Evolutionary conservation across 2,113 vertebrate species (phyloP).

Genomic region (Apodemus sylvaticus): DNA sequence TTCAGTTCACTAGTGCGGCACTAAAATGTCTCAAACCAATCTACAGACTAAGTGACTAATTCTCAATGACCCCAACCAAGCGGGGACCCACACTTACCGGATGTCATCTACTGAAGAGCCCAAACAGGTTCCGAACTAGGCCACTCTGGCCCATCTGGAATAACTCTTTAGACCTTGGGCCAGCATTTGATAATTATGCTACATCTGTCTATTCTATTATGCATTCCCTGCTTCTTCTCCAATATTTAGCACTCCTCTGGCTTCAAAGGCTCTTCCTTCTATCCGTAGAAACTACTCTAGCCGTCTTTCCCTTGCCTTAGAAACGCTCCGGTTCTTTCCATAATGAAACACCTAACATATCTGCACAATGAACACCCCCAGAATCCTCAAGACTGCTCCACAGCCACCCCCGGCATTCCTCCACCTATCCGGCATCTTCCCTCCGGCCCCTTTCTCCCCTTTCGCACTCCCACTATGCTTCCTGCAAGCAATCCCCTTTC

Average conservation of each 20-base stretch:
- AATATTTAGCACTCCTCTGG: slow-evolving; percentile 51
- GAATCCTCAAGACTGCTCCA: slow-evolving; percentile 58
- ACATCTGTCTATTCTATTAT: slow-evolving; percentile 70
- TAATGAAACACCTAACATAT: slow-evolving; percentile 50
- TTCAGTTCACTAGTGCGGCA: slow-evolving; percentile 38
- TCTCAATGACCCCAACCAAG: slow-evolving; percentile 54
- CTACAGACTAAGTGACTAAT: slow-evolving; percentile 14
- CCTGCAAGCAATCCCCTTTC: slow-evolving; percentile 67
- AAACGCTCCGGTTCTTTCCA: slow-evolving; percentile 68
- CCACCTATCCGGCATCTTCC: slow-evolving; percentile 65
- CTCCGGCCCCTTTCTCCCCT: slow-evolving; percentile 26
- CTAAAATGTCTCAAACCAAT: slow-evolving; percentile 53
- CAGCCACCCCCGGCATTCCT: slow-evolving; percentile 58
- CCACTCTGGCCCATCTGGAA: slow-evolving; percentile 73
- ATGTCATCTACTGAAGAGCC: slow-evolving; percentile 72
- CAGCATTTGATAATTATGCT: slow-evolving; percentile 55
- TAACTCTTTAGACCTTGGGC: slow-evolving; percentile 70
- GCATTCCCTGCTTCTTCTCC: slow-evolving; percentile 60
- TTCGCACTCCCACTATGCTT: slow-evolving; percentile 41
- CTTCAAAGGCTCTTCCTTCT: slow-evolving; percentile 46
- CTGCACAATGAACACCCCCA: slow-evolving; percentile 73
- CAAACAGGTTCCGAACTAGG: slow-evolving; percentile 73
- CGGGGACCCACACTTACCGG: slow-evolving; percentile 72
- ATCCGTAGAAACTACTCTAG: slow-evolving; percentile 44
- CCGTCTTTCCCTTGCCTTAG: slow-evolving; percentile 40